phyloP scores from a whole-genome alignment of 1,140 invertebrate species.

The Thalassaphorura encarpata region DNA sequence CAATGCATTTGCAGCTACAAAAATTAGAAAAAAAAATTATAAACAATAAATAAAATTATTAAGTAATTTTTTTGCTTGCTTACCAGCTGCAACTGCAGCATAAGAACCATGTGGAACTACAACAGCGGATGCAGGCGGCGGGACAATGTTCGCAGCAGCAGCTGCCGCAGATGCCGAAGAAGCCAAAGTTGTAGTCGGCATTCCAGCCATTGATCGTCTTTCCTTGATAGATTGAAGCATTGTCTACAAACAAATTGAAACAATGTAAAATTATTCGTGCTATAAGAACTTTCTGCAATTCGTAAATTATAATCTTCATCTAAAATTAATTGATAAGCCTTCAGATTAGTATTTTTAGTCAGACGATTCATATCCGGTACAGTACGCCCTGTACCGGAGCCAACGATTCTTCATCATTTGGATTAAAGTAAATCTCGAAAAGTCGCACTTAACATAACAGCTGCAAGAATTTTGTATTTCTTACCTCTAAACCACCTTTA shows the following conservation, averaged over 20 bases:
- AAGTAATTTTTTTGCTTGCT: neutral
- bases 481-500: conserved; percentile 76
- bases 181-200: conserved; percentile 8
- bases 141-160: neutral
- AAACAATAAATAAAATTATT: no score
- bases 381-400: no score
- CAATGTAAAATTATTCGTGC: neutral
- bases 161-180: conserved; percentile 34
- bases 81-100: conserved; percentile 25
- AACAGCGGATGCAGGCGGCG: conserved; percentile 4
- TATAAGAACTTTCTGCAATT: neutral
- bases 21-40: no score
- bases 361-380: no score
- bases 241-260: conserved; percentile 3
- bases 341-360: no score
- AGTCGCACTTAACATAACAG: no score
- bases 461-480: conserved; percentile 11
- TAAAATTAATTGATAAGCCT: neutral
- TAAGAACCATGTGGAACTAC: conserved; percentile 2
- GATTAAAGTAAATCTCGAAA: no score
- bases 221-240: conserved; percentile 33
- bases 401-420: conserved; percentile 11
- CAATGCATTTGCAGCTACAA: no score
- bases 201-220: conserved; percentile 25
- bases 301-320: neutral